Conservation (phyloP, 2,797 vertebrate species). For the Trachurus trachurus region DNA sequence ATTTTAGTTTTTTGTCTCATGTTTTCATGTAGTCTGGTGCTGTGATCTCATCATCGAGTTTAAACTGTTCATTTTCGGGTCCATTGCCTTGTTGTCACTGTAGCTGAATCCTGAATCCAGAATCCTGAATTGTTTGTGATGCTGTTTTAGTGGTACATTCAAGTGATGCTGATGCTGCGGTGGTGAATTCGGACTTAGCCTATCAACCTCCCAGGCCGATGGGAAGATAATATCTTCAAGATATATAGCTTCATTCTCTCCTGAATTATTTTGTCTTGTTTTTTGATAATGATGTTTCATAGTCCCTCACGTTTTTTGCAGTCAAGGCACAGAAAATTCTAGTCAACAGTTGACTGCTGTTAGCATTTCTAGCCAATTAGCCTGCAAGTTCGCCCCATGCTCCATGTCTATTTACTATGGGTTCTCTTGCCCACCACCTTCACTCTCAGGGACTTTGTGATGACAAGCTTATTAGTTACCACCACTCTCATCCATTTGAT, state of each 20-base stretch:
- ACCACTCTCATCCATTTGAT: conserved; percentile 43
- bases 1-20: background rate
- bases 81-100: conserved; percentile 23
- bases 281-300: conserved; percentile 27
- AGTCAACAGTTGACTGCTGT: conserved; percentile 24
- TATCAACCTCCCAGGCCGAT: conserved; percentile 52
- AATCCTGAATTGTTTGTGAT: conserved; percentile 40
- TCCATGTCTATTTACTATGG: conserved; percentile 13
- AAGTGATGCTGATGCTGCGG: conserved; percentile 60
- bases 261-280: conserved; percentile 22
- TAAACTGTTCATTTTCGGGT: conserved; percentile 23
- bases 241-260: conserved; percentile 20
- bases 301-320: background rate
- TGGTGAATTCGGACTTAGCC: conserved; percentile 37
- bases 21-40: background rate
- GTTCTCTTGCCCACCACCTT: conserved; percentile 41
- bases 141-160: conserved; percentile 52
- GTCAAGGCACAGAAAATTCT: conserved; percentile 1
- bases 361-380: conserved; percentile 46
- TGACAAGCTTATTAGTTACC: conserved; percentile 43
- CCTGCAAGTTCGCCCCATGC: conserved; percentile 14
- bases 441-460: conserved; percentile 39
- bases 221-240: background rate
- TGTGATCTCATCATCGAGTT: background rate
- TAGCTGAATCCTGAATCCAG: conserved; percentile 34